Evolutionary conservation across 2,888 invertebrate genomes (phyloP).

Genomic region (Teinopalpus imperialis): DNA sequence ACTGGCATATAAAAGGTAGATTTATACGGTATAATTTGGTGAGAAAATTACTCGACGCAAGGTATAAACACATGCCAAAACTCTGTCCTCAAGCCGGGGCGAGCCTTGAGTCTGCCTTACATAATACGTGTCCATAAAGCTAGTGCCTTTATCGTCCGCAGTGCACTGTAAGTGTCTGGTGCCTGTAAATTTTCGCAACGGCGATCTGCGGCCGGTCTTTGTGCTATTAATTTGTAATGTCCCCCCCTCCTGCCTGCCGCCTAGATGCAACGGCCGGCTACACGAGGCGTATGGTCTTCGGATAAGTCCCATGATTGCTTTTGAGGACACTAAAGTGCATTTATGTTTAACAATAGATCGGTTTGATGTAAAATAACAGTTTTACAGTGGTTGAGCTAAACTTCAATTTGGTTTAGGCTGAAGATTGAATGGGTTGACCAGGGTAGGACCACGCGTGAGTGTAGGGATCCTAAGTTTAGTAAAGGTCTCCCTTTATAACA

Average conservation of each 20-base stretch:
- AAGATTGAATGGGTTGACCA: no score
- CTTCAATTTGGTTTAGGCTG: no score
- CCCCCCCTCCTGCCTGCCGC: conserved; percentile 50
- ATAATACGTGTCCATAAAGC: conserved; percentile 42
- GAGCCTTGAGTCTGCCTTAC: conserved; percentile 31
- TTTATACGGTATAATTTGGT: conserved; percentile 5
- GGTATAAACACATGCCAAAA: conserved; percentile 25
- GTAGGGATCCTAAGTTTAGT: no score
- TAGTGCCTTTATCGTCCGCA: conserved; percentile 54
- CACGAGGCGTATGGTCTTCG: conserved; percentile 43
- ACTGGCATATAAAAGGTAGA: conserved; percentile 18
- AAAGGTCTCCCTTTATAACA: no score
- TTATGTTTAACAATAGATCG: no score
- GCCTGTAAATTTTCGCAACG: conserved; percentile 77
- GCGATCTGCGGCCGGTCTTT: conserved; percentile 80
- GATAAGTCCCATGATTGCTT: conserved; percentile 43
- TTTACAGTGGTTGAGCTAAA: no score
- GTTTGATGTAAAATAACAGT: no score
- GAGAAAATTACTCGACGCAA: conserved; percentile 14
- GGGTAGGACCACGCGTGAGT: no score
- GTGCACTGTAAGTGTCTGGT: conserved; percentile 65
- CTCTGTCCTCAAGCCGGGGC: conserved; percentile 9
- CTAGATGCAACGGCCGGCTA: conserved; percentile 57
- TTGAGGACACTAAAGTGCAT: neutral
- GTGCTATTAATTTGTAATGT: conserved; percentile 82